Evolutionary conservation across 2,797 vertebrate species (phyloP).

Genomic region (Phalloptychus januarius): DNA sequence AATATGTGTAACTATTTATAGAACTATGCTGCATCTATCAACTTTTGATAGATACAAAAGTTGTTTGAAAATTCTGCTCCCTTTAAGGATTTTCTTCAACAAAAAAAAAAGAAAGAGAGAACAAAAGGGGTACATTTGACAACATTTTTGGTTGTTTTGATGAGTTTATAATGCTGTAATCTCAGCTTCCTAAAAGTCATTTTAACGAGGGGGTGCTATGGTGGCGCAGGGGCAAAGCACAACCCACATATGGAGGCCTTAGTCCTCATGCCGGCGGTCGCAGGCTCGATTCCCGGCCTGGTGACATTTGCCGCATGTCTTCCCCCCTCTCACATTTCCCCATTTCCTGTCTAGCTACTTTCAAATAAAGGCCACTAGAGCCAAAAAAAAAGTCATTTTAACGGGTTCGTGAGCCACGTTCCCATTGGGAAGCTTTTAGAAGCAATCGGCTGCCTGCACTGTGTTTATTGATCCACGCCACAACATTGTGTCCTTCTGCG

Average conservation of each 20-base stretch:
- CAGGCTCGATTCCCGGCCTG: too few species aligned
- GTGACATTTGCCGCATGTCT: too few species aligned
- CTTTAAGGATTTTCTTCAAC: background rate
- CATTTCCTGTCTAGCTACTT: too few species aligned
- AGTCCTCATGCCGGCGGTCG: too few species aligned
- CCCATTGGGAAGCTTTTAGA: background rate
- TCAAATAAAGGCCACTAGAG: too few species aligned
- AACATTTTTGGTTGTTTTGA: background rate
- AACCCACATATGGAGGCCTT: too few species aligned
- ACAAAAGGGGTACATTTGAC: background rate
- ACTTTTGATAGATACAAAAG: background rate
- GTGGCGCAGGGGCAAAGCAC: too few species aligned
- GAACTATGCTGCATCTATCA: too few species aligned
- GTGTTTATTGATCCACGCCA: conserved; percentile 21
- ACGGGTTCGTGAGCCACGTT: too few species aligned
- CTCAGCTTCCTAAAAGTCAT: background rate
- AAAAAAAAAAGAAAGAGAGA: background rate
- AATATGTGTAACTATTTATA: too few species aligned
- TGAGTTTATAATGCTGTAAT: background rate
- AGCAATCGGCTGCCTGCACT: conserved; percentile 10
- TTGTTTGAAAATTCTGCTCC: background rate
- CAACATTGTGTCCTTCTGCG: conserved; percentile 2
- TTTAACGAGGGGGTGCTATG: too few species aligned
- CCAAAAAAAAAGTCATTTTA: background rate
- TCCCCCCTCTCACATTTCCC: too few species aligned